Evolutionary conservation across 2,888 invertebrate genomes (phyloP), one percentile per base, ranked within the genome.

Genomic region (Drosophila stalkeri): DNA sequence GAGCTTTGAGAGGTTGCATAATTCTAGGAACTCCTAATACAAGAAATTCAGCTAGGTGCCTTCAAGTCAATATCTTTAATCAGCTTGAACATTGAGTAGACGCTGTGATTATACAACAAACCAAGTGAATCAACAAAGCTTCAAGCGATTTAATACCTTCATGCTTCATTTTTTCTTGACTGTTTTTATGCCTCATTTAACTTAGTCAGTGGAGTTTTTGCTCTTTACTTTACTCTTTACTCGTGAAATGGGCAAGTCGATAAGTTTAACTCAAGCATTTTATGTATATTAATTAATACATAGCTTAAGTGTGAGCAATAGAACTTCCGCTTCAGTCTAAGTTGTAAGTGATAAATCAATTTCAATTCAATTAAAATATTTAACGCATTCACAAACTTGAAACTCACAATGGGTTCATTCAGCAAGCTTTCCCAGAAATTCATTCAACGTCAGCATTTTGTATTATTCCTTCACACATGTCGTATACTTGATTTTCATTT

Each of bases 121-220:
- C 61, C 54, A 55, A 51, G 57, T 49, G 64, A 70, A 33, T 70
- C 18, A 51, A 60, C 64, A 64, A 41, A 55, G 57, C 68, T 20
- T 43, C 20, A 3, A 64, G 67, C 52, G 52, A 74, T 65, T 65
- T 64, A 62, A 77, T 69, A 65, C 61, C 47, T 80, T 81, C 44
- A 72, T 60, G 39, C 52, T 63, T 56, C 37, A n/a, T 51, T 43
- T 49, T 43, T 35, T 46, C 27, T n/a, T 60, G 35, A 6, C 47
- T n/a, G 23, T 61, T 37, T 41, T 65, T 11, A 41, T 37, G 16
- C 37, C 55, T 39, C 43, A 55, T 66, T 65, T 61, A 41, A 20
- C 39, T 43, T 55, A n/a, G 37, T 31, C 8, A 46, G 2, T 6
- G 27, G 37, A 14, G 5, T 1, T 14, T 16, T 4, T 6, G 49